Evolutionary conservation across 1,140 invertebrate genomes (phyloP).

Genomic region (Hyles euphorbiae): DNA sequence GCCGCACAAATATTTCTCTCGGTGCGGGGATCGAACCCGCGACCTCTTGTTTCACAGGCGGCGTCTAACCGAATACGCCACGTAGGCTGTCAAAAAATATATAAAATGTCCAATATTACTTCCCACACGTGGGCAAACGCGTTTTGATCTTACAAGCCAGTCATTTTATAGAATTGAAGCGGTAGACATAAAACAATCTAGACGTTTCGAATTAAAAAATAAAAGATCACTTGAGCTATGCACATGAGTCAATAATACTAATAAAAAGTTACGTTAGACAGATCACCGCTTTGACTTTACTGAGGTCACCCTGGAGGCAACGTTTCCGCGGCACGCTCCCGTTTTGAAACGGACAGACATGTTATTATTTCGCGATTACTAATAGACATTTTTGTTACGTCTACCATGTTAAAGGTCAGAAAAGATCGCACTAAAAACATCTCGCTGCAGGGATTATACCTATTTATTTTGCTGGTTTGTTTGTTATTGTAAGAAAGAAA

Average conservation of each 20-base stretch:
- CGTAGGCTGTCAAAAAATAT: background rate
- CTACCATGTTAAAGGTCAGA: constrained; percentile 2
- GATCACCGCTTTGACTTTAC: constrained; percentile 32
- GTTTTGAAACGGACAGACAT: constrained; percentile 39
- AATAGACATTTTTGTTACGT: constrained; percentile 8
- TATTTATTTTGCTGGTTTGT: too few relatives aligned
- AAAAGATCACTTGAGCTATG: too few relatives aligned
- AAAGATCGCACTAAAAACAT: background rate
- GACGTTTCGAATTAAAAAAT: too few relatives aligned
- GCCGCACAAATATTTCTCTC: too few relatives aligned
- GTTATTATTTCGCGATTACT: constrained; percentile 46
- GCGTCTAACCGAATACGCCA: too few relatives aligned
- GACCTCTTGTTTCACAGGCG: too few relatives aligned
- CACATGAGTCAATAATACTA: background rate
- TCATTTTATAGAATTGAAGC: too few relatives aligned
- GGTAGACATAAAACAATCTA: too few relatives aligned
- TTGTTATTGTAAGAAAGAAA: too few relatives aligned
- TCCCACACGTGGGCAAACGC: background rate
- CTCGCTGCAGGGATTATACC: background rate
- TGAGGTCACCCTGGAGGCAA: constrained; percentile 40
- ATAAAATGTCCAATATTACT: background rate
- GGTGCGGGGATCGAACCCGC: too few relatives aligned
- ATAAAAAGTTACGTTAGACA: constrained; percentile 6
- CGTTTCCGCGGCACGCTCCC: constrained; percentile 45
- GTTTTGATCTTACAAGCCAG: background rate